Evolutionary conservation across 2,888 invertebrate genomes (phyloP), one percentile per base, ranked within the genome.

Genomic region (Cantharis nigra): DNA sequence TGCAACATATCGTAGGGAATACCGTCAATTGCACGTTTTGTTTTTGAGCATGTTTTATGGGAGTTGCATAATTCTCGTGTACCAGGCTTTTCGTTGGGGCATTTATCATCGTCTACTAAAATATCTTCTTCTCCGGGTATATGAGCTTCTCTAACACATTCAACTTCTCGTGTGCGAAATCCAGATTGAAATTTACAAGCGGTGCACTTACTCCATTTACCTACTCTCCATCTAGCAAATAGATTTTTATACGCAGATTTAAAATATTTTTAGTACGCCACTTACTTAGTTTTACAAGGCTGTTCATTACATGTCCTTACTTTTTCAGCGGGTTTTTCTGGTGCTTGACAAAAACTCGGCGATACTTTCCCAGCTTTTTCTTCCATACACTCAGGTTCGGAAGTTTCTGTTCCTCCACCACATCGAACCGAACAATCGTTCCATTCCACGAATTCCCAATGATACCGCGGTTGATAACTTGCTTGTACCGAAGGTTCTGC

Each of bases 391-490:
- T 89, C 88, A 23, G 91, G 89, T 78, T 90, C 88, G 0, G 92
- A 89, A 26, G 85, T 86, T 83, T 90, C 88, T 63, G 86, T 88
- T 78, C 93, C 93, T 78, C 92, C 92, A 1, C 92, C 93, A 85
- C 93, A 94, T 11, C 91, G 90, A 0, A 88, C 90, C 0, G 91
- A 90, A 84, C 93, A 94, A 28, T 92, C 90, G 0, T 90, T 90
- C 91, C 92, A 93, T 77, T 92, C 92, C 28, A 91, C 88, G 82
- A 90, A 90, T 79, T 91, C 89, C 93, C 93, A 94, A 71, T 89
- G 89, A 83, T 92, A 93, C 78, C 89, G 90, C 0, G 92, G 92
- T 20, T 88, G 87, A 70, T 91, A 89, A 49, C 88, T 89, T 3
- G 89, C 88, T 80, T 92, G 91, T 74, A 89, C 86, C 65, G 90